Evolutionary conservation across 2,797 vertebrate species (phyloP), one percentile per base, ranked within the genome.

Genomic region (Holocentrus rufus): DNA sequence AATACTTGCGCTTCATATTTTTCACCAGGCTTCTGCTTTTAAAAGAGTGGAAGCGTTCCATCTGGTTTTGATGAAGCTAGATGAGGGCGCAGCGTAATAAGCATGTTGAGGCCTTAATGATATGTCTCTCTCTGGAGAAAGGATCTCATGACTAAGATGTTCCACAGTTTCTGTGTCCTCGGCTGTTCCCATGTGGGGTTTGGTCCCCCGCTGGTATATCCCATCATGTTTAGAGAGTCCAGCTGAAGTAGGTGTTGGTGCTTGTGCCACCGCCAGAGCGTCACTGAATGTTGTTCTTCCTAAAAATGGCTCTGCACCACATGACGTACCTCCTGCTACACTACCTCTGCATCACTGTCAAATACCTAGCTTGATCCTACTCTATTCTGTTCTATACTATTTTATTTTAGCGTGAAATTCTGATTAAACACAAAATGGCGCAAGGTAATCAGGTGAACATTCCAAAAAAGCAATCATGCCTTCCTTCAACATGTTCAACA

Each of bases 41-140:
- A 57, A 64, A 73, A 82, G 80, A 78, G 23, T 61, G 46, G 2
- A 9, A 78, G 55, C 50, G 50, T 49, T 81, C 84, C 91, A 87
- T 92, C 89, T 92, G 90, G 91, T 88, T 87, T 85, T 77, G 79
- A 91, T 91, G 76, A 80, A 77, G 72, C 84, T 68, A 77, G 71
- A 83, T 76, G 86, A 88, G 79, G 85, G 83, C 84, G 80, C 72
- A 68, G 77, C 30, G 85, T 93, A 93, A 93, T 92, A 89, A 90
- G 90, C 87, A 91, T 84, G 88, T 88, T 83, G 84, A 89, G 81
- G 81, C 64, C 61, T 86, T 92, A 94, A 94, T 93, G 82, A 92
- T 89, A 93, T 50, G 85, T 85, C 85, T 93, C 77, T 72, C 78
- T 87, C 75, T 74, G 76, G 65, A 80, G 80, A 69, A 87, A 80